A percentile compares a stretch with the other conserved stretches of the same genome.
Evolutionary conservation across 1,140 invertebrate species (phyloP).

Genomic region (Plodia interpunctella): DNA sequence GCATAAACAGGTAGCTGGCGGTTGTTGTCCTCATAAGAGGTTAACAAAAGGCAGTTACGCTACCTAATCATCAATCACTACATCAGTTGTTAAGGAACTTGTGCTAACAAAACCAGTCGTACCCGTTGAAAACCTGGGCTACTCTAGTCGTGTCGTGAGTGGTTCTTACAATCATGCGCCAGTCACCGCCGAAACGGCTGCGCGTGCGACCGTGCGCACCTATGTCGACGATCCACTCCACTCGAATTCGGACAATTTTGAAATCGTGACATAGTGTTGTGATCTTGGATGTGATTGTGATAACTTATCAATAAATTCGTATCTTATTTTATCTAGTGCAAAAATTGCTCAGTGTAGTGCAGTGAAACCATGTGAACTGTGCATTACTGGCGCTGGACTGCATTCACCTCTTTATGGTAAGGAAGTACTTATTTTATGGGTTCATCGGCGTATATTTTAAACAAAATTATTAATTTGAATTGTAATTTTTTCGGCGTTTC

Average conservation of each 20-base stretch:
- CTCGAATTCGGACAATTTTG: conserved; percentile 38
- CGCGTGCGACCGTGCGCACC: conserved; percentile 28
- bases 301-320: conserved; percentile 25
- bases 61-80: conserved; percentile 42
- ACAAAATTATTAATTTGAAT: too few relatives aligned
- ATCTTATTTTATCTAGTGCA: conserved; percentile 16
- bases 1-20: conserved; percentile 1
- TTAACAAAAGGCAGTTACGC: conserved; percentile 17
- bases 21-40: conserved; percentile 8
- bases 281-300: conserved; percentile 19
- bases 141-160: conserved; percentile 34
- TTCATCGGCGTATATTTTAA: conserved; percentile 21
- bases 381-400: conserved; percentile 30
- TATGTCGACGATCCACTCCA: conserved; percentile 27
- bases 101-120: conserved; percentile 51
- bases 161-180: conserved; percentile 48
- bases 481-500: too few relatives aligned
- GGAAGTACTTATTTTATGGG: conserved; percentile 37
- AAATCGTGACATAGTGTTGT: conserved; percentile 38
- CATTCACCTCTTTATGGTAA: conserved; percentile 53
- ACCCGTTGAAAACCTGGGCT: conserved; percentile 39
- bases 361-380: conserved; percentile 52
- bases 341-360: conserved; percentile 25
- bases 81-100: conserved; percentile 37
- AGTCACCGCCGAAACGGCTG: conserved; percentile 44